Conservation (phyloP, 1,140 invertebrate species). For the Drosophila saltans region DNA sequence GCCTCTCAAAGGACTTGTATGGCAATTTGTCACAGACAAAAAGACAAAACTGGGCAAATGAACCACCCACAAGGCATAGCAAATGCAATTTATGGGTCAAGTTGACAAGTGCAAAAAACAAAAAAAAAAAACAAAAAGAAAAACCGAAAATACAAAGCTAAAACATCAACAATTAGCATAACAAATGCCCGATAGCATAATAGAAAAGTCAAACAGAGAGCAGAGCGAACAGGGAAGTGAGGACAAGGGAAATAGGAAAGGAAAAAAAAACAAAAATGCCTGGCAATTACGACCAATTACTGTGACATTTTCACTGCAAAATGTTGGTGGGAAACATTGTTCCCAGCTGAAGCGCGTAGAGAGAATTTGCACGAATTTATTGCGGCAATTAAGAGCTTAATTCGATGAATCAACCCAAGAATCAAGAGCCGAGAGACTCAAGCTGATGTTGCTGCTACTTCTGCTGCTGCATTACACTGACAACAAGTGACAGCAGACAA, state of each 20-base stretch:
- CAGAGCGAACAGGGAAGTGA: slow-evolving; percentile 21
- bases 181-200: slow-evolving; percentile 51
- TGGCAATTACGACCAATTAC: slow-evolving; percentile 74
- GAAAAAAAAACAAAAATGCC: slow-evolving; percentile 45
- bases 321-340: slow-evolving; percentile 69
- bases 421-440: neutral
- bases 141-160: neutral
- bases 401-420: slow-evolving; percentile 60
- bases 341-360: slow-evolving; percentile 36
- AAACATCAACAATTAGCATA: slow-evolving; percentile 60
- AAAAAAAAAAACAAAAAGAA: slow-evolving; percentile 18
- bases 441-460: too few relatives aligned
- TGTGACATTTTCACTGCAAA: slow-evolving; percentile 50
- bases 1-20: slow-evolving; percentile 42
- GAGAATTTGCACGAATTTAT: slow-evolving; percentile 74
- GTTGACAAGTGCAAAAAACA: slow-evolving; percentile 49
- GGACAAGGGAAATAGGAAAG: slow-evolving; percentile 25
- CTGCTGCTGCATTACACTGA: neutral
- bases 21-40: slow-evolving; percentile 52
- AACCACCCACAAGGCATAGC: neutral
- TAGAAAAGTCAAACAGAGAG: slow-evolving; percentile 45
- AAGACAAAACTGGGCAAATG: too few relatives aligned
- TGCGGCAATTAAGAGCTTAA: slow-evolving; percentile 74
- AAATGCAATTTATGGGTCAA: slow-evolving; percentile 62
- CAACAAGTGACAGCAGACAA: slow-evolving; percentile 10